Evolutionary conservation across 2,113 vertebrate species (phyloP).

Genomic region (Galeopterus variegatus): DNA sequence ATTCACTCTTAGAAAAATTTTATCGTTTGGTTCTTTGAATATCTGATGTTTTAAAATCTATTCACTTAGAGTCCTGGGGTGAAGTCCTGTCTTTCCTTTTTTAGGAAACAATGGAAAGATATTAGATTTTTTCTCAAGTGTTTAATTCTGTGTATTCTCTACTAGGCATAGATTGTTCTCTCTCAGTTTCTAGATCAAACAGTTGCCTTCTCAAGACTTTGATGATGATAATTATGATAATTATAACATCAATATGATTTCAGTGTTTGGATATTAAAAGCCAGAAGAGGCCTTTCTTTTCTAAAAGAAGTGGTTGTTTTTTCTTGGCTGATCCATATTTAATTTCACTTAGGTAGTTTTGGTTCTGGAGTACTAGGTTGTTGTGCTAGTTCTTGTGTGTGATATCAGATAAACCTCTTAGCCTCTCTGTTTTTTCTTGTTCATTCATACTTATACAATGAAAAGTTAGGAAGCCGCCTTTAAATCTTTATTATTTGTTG

Average conservation of each 20-base stretch:
- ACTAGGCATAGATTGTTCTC: background rate
- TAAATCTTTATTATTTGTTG: background rate
- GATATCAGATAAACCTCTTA: background rate
- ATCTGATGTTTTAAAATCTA: background rate
- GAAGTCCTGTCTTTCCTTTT: background rate
- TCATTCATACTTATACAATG: background rate
- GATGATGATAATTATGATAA: background rate
- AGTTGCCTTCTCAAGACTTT: background rate
- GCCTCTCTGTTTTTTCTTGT: background rate
- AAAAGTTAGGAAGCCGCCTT: background rate
- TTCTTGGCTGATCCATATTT: background rate
- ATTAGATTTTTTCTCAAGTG: background rate
- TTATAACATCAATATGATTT: background rate
- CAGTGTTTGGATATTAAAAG: background rate
- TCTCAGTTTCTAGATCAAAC: background rate
- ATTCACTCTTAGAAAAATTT: background rate
- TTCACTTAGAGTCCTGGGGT: background rate
- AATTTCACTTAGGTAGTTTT: background rate
- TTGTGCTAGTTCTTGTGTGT: background rate
- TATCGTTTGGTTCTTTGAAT: background rate
- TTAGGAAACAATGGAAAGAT: background rate
- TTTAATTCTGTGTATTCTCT: background rate
- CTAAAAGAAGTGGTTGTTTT: background rate
- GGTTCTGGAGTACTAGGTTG: background rate
- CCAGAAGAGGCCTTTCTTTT: background rate